Base-by-base conservation (phyloP, 2,888 invertebrate species). In the Drosophila emarginata region DNA sequence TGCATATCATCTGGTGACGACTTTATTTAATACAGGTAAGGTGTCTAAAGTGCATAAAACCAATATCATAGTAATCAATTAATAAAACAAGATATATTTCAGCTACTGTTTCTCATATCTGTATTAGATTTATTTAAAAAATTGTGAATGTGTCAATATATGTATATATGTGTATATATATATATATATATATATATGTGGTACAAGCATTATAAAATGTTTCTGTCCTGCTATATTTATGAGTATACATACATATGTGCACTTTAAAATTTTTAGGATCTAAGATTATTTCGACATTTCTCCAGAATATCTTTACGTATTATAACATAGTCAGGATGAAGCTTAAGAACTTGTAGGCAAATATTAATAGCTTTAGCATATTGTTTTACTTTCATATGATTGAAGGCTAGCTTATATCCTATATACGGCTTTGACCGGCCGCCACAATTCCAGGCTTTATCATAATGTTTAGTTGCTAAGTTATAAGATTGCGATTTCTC, bases 301-400 rank as follows among this genome's bases (percentile, higher is more conserved):
- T 99, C 98, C 75, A 99, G 93, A 78, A 99, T 96, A 80, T 99
- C 99, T 90, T 97, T 98, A 77, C 94, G 95, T 56, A 99, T 96
- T 85, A 97, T 96, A 0, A 97, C 96, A 91, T 98, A 98, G 74
- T 97, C 97, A 0, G 98, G 97, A 90, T 95, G 96, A 26, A 94
- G 93, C 77, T 94, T 94, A 45, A 98, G 91, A 9, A 98, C 96
- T 86, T 96, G 94, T 77, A 97, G 95, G 75, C 97, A 97, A 0
- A 96, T 95, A 77, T 98, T 97, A 68, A 99, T 97, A 15, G 99
- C 98, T 85, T 98, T 97, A 0, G 98, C 97, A 91, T 95, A 96
- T 54, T 94, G 91, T 91, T 97, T 98, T 11, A 96, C 95, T 90
- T 99, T 99, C 92, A 99, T 94, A 85, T 96, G 95, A 79, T 97